Evolutionary conservation across 37 sponge, comb jelly and placozoan genomes (phyloP).

Genomic region (Petrosia ficiformis): DNA sequence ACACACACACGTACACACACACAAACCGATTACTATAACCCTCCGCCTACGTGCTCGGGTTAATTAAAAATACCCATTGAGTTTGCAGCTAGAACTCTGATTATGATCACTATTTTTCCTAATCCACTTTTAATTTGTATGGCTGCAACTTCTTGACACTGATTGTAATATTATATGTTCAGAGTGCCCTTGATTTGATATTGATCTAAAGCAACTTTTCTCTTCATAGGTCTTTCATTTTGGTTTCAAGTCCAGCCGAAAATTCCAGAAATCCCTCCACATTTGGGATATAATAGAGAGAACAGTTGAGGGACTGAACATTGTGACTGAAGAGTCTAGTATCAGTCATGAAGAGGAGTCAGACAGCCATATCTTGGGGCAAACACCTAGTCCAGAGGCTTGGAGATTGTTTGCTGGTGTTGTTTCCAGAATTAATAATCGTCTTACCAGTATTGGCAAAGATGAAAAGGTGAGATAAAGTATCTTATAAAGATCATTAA

Average conservation of each 20-base stretch:
- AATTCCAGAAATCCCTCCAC: constrained; percentile 45
- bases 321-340: neutral
- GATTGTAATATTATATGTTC: no score
- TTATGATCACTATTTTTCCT: no score
- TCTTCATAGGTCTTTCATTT: constrained; percentile 20
- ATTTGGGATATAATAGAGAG: constrained; percentile 57
- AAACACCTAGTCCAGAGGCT: neutral
- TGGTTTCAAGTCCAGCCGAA: constrained; percentile 38
- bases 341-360: neutral
- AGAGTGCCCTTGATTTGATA: neutral
- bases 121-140: no score
- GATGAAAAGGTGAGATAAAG: constrained; percentile 42
- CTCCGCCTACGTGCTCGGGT: no score
- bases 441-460: constrained; percentile 44
- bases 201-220: neutral
- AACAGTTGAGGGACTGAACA: constrained; percentile 10
- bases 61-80: no score
- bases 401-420: no score
- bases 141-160: no score
- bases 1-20: no score
- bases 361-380: neutral
- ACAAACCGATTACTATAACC: no score
- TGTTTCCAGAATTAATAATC: constrained; percentile 34
- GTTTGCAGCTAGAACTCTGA: no score
- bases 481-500: neutral